Conservation (phyloP, 2,888 invertebrate genomes). For the Lordiphosa fenestrarum region DNA sequence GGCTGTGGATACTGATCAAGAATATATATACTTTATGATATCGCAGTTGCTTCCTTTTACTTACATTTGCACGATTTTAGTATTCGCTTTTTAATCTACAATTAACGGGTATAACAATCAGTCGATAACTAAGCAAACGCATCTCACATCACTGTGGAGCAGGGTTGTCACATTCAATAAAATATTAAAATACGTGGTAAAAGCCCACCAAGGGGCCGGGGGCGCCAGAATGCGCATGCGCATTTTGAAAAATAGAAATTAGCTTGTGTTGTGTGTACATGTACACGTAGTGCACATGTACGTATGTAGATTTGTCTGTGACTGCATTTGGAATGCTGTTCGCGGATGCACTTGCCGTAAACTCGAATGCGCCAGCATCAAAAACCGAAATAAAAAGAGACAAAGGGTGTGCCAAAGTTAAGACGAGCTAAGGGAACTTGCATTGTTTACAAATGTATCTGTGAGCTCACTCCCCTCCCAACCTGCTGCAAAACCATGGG, state of each 20-base stretch:
- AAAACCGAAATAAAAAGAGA: conserved; percentile 30
- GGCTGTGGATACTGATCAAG: no score
- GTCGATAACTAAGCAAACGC: conserved; percentile 16
- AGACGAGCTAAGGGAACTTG: conserved; percentile 34
- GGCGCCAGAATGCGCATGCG: conserved; percentile 32
- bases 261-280: neutral
- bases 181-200: no score
- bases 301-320: conserved; percentile 29
- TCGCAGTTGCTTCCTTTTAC: no score
- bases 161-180: no score
- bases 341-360: conserved; percentile 39
- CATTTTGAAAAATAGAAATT: conserved; percentile 25
- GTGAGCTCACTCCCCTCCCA: conserved; percentile 5
- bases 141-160: neutral
- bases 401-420: conserved; percentile 26
- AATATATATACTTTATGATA: no score
- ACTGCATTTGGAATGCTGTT: conserved; percentile 36
- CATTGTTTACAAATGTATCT: conserved; percentile 49
- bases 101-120: no score
- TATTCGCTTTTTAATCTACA: no score
- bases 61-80: no score
- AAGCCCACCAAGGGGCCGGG: no score
- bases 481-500: conserved; percentile 4
- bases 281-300: conserved; percentile 20
- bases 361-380: conserved; percentile 23